Evolutionary conservation across 35 echinoderm and acorn worm species (phyloP).

Genomic region (Apostichopus japonicus): DNA sequence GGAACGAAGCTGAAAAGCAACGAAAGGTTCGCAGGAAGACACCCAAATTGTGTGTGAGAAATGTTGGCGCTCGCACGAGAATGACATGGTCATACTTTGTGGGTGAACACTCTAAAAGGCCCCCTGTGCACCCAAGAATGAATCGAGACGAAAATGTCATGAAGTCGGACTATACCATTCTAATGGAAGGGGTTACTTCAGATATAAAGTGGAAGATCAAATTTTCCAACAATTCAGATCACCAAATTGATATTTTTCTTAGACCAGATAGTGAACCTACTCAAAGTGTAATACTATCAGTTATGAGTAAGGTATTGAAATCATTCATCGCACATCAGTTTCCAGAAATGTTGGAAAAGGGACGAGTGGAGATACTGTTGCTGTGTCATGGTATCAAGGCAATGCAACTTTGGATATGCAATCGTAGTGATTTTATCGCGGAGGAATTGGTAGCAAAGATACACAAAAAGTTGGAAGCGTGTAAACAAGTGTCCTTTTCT

Average conservation of each 20-base stretch:
- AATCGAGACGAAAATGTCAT: neutral
- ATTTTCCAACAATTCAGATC: neutral
- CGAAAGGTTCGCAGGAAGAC: neutral
- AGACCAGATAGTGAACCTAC: neutral
- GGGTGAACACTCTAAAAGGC: neutral
- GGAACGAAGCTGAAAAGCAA: too few species aligned
- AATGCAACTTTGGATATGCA: conserved; percentile 13
- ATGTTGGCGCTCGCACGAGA: neutral
- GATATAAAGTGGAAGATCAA: neutral
- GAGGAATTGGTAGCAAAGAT: neutral
- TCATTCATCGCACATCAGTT: neutral
- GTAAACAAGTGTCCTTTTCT: neutral
- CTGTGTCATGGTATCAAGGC: neutral
- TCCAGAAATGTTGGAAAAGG: neutral
- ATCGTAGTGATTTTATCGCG: neutral
- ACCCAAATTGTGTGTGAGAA: neutral
- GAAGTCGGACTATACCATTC: neutral
- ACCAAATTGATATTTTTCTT: neutral
- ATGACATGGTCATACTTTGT: neutral
- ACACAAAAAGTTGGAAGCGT: neutral
- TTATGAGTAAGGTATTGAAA: neutral
- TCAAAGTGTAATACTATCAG: neutral
- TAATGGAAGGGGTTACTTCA: neutral
- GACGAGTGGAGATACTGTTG: neutral
- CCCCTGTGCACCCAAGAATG: neutral